Evolutionary conservation across 2,797 vertebrate species (phyloP), one percentile per base, ranked within the genome.

Genomic region (Gymnothorax reevesii): DNA sequence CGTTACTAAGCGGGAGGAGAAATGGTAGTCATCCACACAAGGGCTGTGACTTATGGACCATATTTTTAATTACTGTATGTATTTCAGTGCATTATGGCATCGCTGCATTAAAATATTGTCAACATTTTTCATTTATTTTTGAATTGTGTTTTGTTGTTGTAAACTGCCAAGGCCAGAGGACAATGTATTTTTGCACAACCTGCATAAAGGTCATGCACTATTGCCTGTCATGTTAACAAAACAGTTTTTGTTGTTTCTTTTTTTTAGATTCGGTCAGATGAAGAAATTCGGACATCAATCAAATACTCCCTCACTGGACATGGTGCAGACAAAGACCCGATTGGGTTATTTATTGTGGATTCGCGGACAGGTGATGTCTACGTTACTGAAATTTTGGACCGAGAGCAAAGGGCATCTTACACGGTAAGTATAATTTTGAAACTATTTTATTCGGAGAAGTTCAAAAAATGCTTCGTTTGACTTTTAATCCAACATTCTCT

Each of bases 221-320:
- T 73, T 25, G 42, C 4, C 2, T 1, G n/a, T 66, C 33, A 42
- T 73, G 27, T 13, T 77, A 52, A 77, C 20, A 49, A 49, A 77
- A 52, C 17, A 1, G 0, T 20, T 77, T 77, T 77, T 17, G 3
- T 17, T 49, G 25, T 73, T 79, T 88, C 15, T 88, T 25, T 55
- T 42, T 94, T 92, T 71, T 85, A 99, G 98, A 98, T 99, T 87
- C 96, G 95, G 87, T 99, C 98, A 9, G 98, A 99, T 77, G 96
- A 96, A 86, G 95, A 94, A 94, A 85, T 91, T 55, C 7, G 92
- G 86, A 90, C 94, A 64, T 73, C 0, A 4, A 85, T 97, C 4
- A 80, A 7, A 0, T 99, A 99, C 85, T 95, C 84, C 77, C 93
- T 99, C 83, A 88, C 88, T 2, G 98, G 98, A 83, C 84, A 89